Conservation (phyloP, 2,797 vertebrate species). For the Valencia hispanica region DNA sequence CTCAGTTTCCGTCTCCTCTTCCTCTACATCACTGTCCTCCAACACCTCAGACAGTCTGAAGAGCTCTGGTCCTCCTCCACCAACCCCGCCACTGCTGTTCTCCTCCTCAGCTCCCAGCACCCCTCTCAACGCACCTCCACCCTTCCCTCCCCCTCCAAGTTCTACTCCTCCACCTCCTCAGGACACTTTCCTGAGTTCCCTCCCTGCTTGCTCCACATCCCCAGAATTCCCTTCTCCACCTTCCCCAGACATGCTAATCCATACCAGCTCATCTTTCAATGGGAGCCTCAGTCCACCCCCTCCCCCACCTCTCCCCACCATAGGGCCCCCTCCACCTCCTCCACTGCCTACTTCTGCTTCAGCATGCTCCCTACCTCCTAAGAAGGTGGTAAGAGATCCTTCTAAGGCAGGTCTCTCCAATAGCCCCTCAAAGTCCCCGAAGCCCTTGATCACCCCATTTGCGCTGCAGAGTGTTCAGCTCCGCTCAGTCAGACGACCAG, state of each 20-base stretch:
- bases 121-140: constrained; percentile 64
- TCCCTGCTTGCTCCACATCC: constrained; percentile 69
- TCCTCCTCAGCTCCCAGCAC: constrained; percentile 61
- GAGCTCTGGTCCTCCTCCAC: constrained; percentile 69
- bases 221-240: constrained; percentile 89
- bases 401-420: constrained; percentile 62
- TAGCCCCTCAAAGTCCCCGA: constrained; percentile 72
- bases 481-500: constrained; percentile 84
- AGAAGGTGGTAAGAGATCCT: constrained; percentile 75
- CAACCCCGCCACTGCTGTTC: constrained; percentile 44
- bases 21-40: constrained; percentile 96
- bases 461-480: constrained; percentile 91
- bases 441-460: constrained; percentile 90
- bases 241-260: constrained; percentile 82
- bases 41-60: constrained; percentile 90
- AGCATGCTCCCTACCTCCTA: constrained; percentile 78
- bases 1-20: constrained; percentile 92
- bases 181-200: constrained; percentile 27
- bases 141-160: constrained; percentile 69
- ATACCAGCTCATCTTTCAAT: constrained; percentile 69
- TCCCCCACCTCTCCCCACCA: constrained; percentile 55
- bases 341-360: constrained; percentile 65
- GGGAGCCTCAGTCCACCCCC: constrained; percentile 72
- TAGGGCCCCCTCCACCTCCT: constrained; percentile 63
- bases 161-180: constrained; percentile 60